Evolutionary conservation across 2,113 vertebrate genomes (phyloP), one percentile per base, ranked within the genome.

Genomic region (Cinclus mexicanus): DNA sequence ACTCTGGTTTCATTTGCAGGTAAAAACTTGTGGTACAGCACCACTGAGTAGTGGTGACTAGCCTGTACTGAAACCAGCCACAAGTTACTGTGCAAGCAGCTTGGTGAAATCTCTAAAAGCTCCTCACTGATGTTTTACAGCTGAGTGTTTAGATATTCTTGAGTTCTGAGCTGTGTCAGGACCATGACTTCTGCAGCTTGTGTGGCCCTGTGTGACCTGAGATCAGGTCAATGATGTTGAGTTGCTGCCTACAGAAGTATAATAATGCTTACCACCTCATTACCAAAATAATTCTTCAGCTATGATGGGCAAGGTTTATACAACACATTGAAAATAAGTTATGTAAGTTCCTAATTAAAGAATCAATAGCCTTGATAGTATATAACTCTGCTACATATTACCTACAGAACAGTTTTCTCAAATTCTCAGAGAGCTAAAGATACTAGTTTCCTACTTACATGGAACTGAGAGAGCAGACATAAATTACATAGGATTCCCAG

Each of bases 1-100:
- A 63, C 4, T 11, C 16, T 47, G 61, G 19, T 93, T 75, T 88
- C 9, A 8, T 84, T 94, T 80, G 17, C 22, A 44, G 49, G 28
- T 29, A 41, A 63, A 60, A 82, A 49, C 0, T 0, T 2, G 2
- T 41, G 17, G 65, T 68, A 13, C 33, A 4, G 5, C 29, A 64
- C 6, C 57, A 33, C 26, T 35, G 41, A 49, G 9, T 47, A 41
- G 41, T 2, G 1, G 23, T 24, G 72, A 24, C 29, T 67, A 1
- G 39, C 57, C 81, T 81, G 35, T 55, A 1, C 42, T 69, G 8
- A 61, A 50, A 76, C 22, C 67, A 53, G 44, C 22, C 44, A 11
- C 19, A 20, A 49, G 44, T 7, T 35, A 35, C 37, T 47, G 25
- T 53, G 33, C 56, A 56, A 83, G 23, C 44, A 83, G 82, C 33